These are phyloP conservation scores for Holocentrus rufus DNA, from an alignment of 2,797 vertebrate genomes.

Conservation along the genomic window DNA sequence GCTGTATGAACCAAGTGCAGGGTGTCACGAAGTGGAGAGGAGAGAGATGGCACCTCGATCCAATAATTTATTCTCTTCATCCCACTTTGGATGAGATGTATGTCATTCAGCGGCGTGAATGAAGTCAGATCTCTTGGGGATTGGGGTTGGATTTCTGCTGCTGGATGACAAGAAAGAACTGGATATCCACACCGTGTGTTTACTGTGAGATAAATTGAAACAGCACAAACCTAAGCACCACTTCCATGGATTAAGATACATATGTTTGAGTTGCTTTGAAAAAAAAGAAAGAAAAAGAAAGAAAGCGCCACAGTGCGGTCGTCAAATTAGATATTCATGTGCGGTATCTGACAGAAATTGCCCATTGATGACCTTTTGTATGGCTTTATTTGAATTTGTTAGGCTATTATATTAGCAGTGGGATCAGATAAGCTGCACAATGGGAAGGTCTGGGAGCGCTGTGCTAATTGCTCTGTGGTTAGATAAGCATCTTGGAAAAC, in stretches of 20 bases:
- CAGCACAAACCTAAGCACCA: slow-evolving; percentile 18
- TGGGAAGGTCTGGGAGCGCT: slow-evolving; percentile 51
- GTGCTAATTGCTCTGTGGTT: slow-evolving; percentile 68
- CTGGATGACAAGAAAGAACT: slow-evolving; percentile 38
- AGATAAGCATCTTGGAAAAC: slow-evolving; percentile 71
- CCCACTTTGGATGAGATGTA: slow-evolving; percentile 53
- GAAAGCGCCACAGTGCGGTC: neutral
- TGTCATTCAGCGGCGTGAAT: slow-evolving; percentile 70
- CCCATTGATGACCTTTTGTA: slow-evolving; percentile 57
- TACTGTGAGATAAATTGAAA: slow-evolving; percentile 17
- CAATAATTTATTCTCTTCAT: slow-evolving; percentile 67
- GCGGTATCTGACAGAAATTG: slow-evolving; percentile 43
- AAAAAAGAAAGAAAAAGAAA: neutral
- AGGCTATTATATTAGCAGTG: slow-evolving; percentile 39
- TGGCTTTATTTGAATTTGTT: slow-evolving; percentile 41
- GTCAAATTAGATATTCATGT: slow-evolving; percentile 43
- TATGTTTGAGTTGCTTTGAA: neutral
- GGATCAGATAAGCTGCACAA: slow-evolving; percentile 51
- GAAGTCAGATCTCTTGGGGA: slow-evolving; percentile 57
- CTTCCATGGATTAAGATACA: slow-evolving; percentile 25
- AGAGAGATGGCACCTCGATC: slow-evolving; percentile 39
- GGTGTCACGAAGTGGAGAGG: slow-evolving; percentile 47
- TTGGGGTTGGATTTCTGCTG: slow-evolving; percentile 50
- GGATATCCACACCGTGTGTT: slow-evolving; percentile 50
- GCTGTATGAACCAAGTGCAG: slow-evolving; percentile 49